Evolutionary conservation across 2,888 invertebrate species (phyloP).

Genomic region (Tenthredo scrophulariae): DNA sequence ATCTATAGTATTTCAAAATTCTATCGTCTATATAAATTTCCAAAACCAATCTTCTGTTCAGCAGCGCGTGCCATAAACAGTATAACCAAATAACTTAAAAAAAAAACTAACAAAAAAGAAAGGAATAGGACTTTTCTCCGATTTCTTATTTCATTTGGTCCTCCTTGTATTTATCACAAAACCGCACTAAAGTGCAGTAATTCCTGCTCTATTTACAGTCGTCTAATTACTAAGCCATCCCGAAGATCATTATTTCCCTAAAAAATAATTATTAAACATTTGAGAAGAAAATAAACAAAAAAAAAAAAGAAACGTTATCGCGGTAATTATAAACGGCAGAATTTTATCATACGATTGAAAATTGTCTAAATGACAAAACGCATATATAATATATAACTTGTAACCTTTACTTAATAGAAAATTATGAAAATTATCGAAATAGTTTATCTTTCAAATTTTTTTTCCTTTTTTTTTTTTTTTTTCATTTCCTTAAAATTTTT

Average conservation of each 20-base stretch:
- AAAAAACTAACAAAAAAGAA: background rate
- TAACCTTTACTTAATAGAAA: no score
- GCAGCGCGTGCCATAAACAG: conserved; percentile 45
- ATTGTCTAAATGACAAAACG: no score
- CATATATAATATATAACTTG: no score
- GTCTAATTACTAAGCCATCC: background rate
- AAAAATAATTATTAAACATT: background rate
- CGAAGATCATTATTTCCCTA: background rate
- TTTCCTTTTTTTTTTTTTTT: background rate
- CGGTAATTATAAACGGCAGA: no score
- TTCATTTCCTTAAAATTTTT: background rate
- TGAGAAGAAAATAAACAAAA: no score
- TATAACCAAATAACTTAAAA: conserved; percentile 33
- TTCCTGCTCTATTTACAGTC: background rate
- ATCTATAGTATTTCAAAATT: conserved; percentile 65
- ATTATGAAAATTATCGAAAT: no score
- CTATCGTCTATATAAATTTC: conserved; percentile 56
- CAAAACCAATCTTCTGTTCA: conserved; percentile 59
- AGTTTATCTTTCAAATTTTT: background rate
- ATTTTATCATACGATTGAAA: no score
- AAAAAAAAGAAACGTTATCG: no score
- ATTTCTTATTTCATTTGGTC: background rate
- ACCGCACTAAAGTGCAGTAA: background rate
- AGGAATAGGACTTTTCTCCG: background rate
- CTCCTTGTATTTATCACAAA: background rate